Evolutionary conservation across 2,888 invertebrate genomes (phyloP).

Genomic region (Punctoribates punctum): DNA sequence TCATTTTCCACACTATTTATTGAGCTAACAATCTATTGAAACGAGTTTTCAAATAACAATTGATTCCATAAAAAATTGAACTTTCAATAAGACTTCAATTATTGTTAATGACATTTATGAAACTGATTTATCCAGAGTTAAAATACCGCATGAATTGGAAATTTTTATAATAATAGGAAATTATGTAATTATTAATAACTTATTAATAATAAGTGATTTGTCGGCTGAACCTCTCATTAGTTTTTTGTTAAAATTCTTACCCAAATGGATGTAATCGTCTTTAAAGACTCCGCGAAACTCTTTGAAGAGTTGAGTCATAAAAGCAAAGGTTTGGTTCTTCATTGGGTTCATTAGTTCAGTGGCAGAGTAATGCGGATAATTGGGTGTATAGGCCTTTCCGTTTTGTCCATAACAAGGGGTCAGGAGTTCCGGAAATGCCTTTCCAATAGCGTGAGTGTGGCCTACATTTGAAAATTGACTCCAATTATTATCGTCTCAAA

Average conservation of each 20-base stretch:
- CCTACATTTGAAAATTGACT: conserved; percentile 51
- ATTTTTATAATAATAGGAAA: too few species aligned
- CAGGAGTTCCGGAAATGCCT: conserved; percentile 60
- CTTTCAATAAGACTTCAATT: too few species aligned
- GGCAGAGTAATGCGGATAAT: conserved; percentile 42
- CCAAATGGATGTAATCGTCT: conserved; percentile 79
- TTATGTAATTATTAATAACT: too few species aligned
- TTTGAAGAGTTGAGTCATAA: conserved; percentile 64
- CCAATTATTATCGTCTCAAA: not conserved
- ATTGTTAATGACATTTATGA: too few species aligned
- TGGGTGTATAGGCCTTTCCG: conserved; percentile 27
- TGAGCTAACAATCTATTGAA: not conserved
- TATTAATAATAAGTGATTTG: too few species aligned
- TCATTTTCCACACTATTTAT: conserved; percentile 12
- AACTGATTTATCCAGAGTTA: too few species aligned
- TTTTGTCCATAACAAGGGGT: conserved; percentile 63
- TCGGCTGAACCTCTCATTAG: too few species aligned
- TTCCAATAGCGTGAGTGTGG: conserved; percentile 56
- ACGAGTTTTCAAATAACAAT: too few species aligned
- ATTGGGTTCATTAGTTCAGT: conserved; percentile 52
- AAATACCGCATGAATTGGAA: too few species aligned
- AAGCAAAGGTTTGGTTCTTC: conserved; percentile 61
- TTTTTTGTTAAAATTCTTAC: too few species aligned
- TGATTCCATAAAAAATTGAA: too few species aligned
- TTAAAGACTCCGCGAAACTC: conserved; percentile 69